These are phyloP conservation scores for Drosophila orena DNA, from an alignment of 1,140 invertebrate species.

Conservation along the genomic window DNA sequence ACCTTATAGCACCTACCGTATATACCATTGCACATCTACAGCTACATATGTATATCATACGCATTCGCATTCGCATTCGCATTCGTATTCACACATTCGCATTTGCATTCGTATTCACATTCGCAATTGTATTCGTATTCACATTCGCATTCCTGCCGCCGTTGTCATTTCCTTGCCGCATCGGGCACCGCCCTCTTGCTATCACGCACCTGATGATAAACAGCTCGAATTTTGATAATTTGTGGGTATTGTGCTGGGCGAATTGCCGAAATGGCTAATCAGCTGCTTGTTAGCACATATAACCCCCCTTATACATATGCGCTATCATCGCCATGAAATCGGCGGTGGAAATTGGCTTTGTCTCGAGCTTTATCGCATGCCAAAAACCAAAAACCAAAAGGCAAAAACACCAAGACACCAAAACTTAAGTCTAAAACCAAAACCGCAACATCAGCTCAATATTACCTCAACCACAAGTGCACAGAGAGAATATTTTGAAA, in stretches of 20 bases:
- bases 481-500: constrained; percentile 8
- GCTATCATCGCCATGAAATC: background rate
- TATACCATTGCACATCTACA: background rate
- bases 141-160: constrained; percentile 49
- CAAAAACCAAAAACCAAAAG: constrained; percentile 11
- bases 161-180: constrained; percentile 57
- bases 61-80: background rate
- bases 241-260: constrained; percentile 22
- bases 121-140: background rate
- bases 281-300: constrained; percentile 1
- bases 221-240: constrained; percentile 40
- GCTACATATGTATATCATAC: too few species aligned
- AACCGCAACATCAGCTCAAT: constrained; percentile 19
- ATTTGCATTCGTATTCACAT: constrained; percentile 25
- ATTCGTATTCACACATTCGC: constrained; percentile 7
- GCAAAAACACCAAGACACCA: background rate
- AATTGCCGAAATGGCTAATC: constrained; percentile 36
- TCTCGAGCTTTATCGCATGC: constrained; percentile 32
- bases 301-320: too few species aligned
- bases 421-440: constrained; percentile 14
- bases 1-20: background rate
- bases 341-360: background rate
- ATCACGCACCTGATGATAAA: constrained; percentile 34
- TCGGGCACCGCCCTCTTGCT: background rate
- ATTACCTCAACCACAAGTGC: constrained; percentile 19